Evolutionary conservation across 2,113 vertebrate genomes (phyloP), one percentile per base, ranked within the genome.

Genomic region (Donacobius atricapilla): DNA sequence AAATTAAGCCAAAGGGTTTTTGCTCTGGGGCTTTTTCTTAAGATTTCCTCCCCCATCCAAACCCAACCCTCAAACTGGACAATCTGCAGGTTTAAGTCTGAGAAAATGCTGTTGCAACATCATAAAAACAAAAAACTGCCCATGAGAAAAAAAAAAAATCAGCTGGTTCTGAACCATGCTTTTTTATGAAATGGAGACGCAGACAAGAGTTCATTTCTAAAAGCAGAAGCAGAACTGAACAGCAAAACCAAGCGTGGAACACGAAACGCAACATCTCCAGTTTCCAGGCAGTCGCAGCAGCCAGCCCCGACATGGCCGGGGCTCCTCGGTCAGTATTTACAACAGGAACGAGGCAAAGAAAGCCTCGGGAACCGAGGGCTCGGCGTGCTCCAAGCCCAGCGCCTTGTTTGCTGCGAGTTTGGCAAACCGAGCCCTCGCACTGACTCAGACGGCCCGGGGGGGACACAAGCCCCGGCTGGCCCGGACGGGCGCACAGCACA

Each of bases 61-160:
- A 77, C 33, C 21, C 50, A 65, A 57, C 35, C 89, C 50, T 93
- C 89, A 37, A 21, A 40, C 58, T 44, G 83, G 91, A 87, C 86
- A 72, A 89, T 72, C 54, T 82, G 82, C 45, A 80, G 20, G 35
- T 68, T 42, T 79, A 76, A 92, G 91, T 65, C 86, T 64, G 85
- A 76, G 71, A 91, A 91, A 95, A 83, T 0, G 9, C 47, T 80
- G 10, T 73, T 81, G 89, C 58, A 40, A 63, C 72, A 86, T 16
- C 85, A 44, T 4, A 28, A 88, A 96, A 96, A 66, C 86, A 96
- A 95, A 96, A 94, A 83, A 51, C 44, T 86, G 51, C 37, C 65
- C 40, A 3, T 25, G 37, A 11, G 27, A 21, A 23, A 42, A 70
- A 47, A 70, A 73, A 50, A 50, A 33, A 15, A 25, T 5, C 84